Base-by-base conservation (phyloP, 1,140 invertebrate species). In the Pseudomyrmex pallidus region DNA sequence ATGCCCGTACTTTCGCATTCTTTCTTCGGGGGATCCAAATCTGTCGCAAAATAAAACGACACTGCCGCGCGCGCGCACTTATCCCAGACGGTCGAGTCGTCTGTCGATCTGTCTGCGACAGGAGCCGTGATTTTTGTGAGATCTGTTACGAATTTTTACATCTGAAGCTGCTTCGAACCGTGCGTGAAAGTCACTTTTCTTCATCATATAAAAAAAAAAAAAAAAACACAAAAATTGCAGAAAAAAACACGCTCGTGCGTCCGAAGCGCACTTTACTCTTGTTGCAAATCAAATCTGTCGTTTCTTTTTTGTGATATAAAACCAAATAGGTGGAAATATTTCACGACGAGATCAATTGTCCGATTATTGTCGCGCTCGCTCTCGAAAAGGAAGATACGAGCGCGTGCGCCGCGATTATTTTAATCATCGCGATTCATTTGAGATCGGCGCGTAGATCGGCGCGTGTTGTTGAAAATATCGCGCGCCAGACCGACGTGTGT, bases 1-100 rank as follows among this genome's bases (percentile, higher is more conserved):
- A 91, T 91, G 89, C 91, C 91, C 85, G 56, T 91, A 87, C 86
- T 91, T 90, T 88, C 73, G 86, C 87, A 88, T 89, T 90, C 83
- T 89, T 89, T 88, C 86, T 74, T 72, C 76, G 13, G 35, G 57
- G 35, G 35, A 35, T 25, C n/a, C 52, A 73, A 83, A 83, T 88
- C 22, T 46, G n/a, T 74, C 59, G 62, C 84, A 57, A 85, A 85
- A 83, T 74, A 68, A 78, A 83, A 83, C 64, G 20, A 12, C 63
- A 17, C 12, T 17, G 22, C 17, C 2, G 35, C 50, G n/a, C 20
- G 25, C 35, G 13, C 15, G 17, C 10, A 46, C 15, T 77, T 54
- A 66, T 66, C 25, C 9, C 25, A 44, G n/a, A 17, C 63, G 1
- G 35, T n/a, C 8, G n/a, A 46, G 17, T 57, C 54, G 13, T 57